Conservation (phyloP, 92 coral and sea anemone species). For the Zoanthus sociatus region DNA sequence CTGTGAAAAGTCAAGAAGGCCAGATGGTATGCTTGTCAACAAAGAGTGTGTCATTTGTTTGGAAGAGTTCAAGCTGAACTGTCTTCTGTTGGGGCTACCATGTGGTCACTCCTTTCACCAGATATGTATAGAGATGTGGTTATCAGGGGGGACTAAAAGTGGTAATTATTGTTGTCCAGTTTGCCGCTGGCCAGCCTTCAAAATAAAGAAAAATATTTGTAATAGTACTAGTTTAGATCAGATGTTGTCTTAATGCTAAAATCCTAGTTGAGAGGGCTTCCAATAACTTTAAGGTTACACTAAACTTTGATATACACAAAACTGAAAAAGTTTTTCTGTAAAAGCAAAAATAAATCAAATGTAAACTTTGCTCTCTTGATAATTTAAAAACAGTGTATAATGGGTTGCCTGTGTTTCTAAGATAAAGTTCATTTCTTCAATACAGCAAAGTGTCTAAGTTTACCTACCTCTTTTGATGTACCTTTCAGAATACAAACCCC, state of each 20-base stretch:
- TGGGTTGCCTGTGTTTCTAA: too few relatives aligned
- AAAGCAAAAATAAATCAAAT: too few relatives aligned
- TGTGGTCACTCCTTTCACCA: slow-evolving; percentile 97
- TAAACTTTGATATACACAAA: too few relatives aligned
- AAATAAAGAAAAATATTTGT: slow-evolving; percentile 60
- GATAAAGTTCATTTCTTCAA: too few relatives aligned
- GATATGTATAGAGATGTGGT: slow-evolving; percentile 89
- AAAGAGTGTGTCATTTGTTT: slow-evolving; percentile 93
- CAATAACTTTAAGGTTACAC: not conserved
- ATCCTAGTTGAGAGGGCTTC: not conserved
- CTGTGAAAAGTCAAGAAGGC: slow-evolving; percentile 66
- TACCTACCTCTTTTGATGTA: too few relatives aligned
- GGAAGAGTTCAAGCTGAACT: slow-evolving; percentile 81
- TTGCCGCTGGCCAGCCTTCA: slow-evolving; percentile 98
- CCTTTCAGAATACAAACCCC: too few relatives aligned
- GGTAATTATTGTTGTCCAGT: slow-evolving; percentile 91
- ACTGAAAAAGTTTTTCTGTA: too few relatives aligned
- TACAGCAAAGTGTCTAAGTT: too few relatives aligned
- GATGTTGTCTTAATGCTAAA: slow-evolving; percentile 1
- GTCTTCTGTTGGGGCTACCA: slow-evolving; percentile 83
- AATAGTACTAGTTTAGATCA: slow-evolving; percentile 9
- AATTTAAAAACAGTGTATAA: too few relatives aligned
- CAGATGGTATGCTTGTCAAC: slow-evolving; percentile 74
- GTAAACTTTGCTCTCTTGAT: too few relatives aligned
- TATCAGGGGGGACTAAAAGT: slow-evolving; percentile 76